These are phyloP conservation scores for Drosophila ficusphila DNA, from an alignment of 1,140 invertebrate species.

Conservation along the genomic window DNA sequence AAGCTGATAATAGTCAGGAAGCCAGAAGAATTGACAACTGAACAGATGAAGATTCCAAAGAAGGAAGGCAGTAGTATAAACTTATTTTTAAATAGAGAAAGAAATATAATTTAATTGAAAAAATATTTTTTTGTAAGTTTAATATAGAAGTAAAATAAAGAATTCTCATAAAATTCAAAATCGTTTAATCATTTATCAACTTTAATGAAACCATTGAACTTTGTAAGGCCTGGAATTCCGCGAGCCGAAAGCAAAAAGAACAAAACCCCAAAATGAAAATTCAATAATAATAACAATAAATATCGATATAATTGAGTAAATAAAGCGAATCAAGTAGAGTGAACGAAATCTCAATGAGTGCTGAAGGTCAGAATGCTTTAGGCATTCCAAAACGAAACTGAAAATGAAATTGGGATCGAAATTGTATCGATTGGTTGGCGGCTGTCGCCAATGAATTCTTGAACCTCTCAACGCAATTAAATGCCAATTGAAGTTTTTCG, in stretches of 20 bases:
- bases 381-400: constrained; percentile 62
- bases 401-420: constrained; percentile 60
- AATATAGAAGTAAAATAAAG: no score
- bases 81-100: not conserved
- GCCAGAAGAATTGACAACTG: constrained; percentile 10
- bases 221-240: constrained; percentile 4
- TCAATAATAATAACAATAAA: constrained; percentile 74
- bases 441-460: constrained; percentile 70
- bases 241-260: constrained; percentile 4
- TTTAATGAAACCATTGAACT: constrained; percentile 67
- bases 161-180: not conserved
- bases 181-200: constrained; percentile 32
- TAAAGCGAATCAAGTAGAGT: constrained; percentile 25
- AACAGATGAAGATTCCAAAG: not conserved
- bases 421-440: constrained; percentile 74
- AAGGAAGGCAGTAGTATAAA: not conserved
- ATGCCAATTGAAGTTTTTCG: constrained; percentile 71
- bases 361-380: constrained; percentile 79
- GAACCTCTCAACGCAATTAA: constrained; percentile 69
- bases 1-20: constrained; percentile 74
- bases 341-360: constrained; percentile 73
- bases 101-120: no score
- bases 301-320: constrained; percentile 54
- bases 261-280: constrained; percentile 51
- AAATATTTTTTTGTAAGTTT: no score